phyloP scores from a whole-genome alignment of 2,113 vertebrate genomes.

The Lampris megalopsis region DNA sequence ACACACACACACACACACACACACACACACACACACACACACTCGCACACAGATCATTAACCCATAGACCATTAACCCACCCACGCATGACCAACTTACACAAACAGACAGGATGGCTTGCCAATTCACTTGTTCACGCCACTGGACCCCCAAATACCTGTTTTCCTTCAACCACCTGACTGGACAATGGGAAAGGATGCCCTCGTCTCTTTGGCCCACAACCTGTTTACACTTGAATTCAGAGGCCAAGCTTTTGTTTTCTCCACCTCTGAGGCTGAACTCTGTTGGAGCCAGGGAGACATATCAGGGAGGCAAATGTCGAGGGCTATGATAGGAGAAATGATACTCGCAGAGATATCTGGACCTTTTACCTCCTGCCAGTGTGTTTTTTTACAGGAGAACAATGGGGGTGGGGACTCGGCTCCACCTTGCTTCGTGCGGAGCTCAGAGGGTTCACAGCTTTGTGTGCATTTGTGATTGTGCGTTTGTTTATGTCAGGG shows the following conservation, averaged over 20 bases:
- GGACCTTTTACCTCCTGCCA: neutral
- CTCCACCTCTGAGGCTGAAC: conserved; percentile 57
- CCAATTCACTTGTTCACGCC: neutral
- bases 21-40: conserved; percentile 1
- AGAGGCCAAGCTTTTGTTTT: conserved; percentile 36
- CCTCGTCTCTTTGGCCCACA: conserved; percentile 28
- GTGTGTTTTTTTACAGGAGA: conserved; percentile 22
- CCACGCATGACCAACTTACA: conserved; percentile 37
- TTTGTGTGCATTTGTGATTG: conserved; percentile 47
- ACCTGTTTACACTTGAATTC: conserved; percentile 78
- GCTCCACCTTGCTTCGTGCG: conserved; percentile 37
- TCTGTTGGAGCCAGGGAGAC: conserved; percentile 45
- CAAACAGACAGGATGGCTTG: neutral
- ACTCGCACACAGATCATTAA: neutral
- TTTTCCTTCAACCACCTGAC: neutral
- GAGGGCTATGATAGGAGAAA: neutral
- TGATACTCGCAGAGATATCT: neutral
- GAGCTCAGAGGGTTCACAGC: conserved; percentile 58
- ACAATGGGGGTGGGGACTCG: conserved; percentile 27
- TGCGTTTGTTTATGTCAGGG: conserved; percentile 5
- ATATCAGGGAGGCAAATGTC: conserved; percentile 48
- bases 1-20: conserved; percentile 1
- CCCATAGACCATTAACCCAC: neutral
- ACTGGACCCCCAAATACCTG: neutral
- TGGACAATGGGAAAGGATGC: conserved; percentile 7